Percentiles rank a stretch among this genome's conserved stretches.
Conservation (phyloP, 2,113 vertebrate species). For the Delphinapterus leucas region DNA sequence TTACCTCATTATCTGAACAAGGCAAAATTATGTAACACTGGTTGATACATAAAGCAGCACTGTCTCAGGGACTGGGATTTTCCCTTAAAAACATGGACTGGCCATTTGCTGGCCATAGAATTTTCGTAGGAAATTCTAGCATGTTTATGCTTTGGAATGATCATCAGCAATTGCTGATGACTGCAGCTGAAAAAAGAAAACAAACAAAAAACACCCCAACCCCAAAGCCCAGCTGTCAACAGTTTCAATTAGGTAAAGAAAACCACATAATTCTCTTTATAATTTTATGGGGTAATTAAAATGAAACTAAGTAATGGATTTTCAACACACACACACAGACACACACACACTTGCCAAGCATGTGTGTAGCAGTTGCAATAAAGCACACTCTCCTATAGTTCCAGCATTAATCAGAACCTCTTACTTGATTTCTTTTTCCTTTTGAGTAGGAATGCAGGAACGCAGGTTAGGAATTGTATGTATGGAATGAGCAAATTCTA, state of each 20-base stretch:
- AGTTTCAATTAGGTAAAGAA: slow-evolving; percentile 14
- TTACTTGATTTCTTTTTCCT: background rate
- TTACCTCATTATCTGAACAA: slow-evolving; percentile 12
- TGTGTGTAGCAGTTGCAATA: background rate
- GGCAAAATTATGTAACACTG: background rate
- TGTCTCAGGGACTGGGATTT: background rate
- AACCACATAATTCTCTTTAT: background rate
- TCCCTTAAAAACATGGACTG: background rate
- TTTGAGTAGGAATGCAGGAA: background rate
- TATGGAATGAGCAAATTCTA: background rate
- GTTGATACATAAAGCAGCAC: background rate
- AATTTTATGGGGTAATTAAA: slow-evolving; percentile 33
- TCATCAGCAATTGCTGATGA: background rate
- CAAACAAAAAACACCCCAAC: background rate
- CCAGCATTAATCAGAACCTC: background rate
- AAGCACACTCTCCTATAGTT: background rate
- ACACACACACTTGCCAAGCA: background rate
- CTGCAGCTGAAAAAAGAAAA: background rate
- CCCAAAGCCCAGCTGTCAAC: background rate
- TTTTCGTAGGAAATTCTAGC: slow-evolving; percentile 25
- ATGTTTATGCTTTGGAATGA: slow-evolving; percentile 10
- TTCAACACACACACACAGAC: background rate
- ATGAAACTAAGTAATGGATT: background rate
- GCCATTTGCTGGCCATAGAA: background rate
- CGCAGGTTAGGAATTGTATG: background rate